Evolutionary conservation across 1,140 invertebrate species (phyloP), one percentile per base, ranked within the genome.

Genomic region (Acarapis woodi): DNA sequence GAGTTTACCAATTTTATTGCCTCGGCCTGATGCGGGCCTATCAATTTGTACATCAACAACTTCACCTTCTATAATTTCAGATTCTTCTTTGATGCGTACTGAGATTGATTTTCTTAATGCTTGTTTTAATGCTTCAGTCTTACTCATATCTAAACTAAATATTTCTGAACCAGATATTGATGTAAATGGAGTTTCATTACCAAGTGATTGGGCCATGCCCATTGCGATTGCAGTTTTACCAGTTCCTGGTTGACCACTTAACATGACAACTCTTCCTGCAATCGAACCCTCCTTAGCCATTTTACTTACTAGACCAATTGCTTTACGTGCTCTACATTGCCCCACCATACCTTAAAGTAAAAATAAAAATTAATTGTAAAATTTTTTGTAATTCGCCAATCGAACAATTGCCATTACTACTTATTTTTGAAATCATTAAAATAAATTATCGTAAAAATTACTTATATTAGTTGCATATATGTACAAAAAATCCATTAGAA

Each of bases 221-320:
- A 90, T 88, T 1, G 88, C 88, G 36, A 96, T 85, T 0, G 87
- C 87, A 4, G 87, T 96, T 60, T 96, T 99, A 5, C 90, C 87
- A 15, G 83, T 90, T 14, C 85, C 87, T 12, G 93, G 90, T 52
- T 88, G 82, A 15, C 93, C 93, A 18, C 88, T 85, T 32, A 97
- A 60, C 3, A 99, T 56, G 32, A 96, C 65, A n/a, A 85, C 85
- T 51, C 90, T 57, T 1, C 93, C 93, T 38, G 88, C 87, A 53
- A 97, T 94, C 61, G 90, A 87, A 14, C 80, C 83, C 52, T 97
- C 88, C 59, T 83, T 77, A 38, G 97, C 88, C 85, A 99, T 97
- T 60, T 88, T 79, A 12, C 90, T 56, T 16, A 97, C 70, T 37
- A 99, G 65, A 4, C 90, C 93, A 34, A 82, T 82, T 15, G 83